phyloP scores from a whole-genome alignment of 2,797 vertebrate genomes.

The Lates japonicus region DNA sequence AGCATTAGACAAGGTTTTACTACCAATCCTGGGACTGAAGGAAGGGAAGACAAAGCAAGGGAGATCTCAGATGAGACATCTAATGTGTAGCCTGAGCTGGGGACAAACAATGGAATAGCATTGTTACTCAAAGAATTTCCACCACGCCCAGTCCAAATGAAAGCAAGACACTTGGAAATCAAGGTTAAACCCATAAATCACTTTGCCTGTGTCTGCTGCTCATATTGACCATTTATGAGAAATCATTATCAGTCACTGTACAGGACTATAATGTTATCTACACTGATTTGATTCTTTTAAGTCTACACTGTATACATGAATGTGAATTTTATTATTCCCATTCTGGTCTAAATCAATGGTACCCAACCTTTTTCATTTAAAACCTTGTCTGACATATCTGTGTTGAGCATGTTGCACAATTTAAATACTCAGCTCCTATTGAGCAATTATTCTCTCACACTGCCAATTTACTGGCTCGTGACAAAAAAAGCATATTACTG shows the following conservation, averaged over 20 bases:
- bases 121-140: conserved; percentile 1
- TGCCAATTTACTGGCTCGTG: not conserved
- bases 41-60: conserved; percentile 20
- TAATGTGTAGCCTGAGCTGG: conserved; percentile 16
- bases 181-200: not conserved
- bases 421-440: not conserved
- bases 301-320: no score
- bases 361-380: not conserved
- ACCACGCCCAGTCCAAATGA: conserved; percentile 30
- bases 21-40: conserved; percentile 37
- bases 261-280: no score
- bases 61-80: conserved; percentile 31
- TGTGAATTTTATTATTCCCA: not conserved
- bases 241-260: no score
- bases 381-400: not conserved
- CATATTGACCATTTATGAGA: no score
- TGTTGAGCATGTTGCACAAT: not conserved
- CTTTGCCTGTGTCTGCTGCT: conserved; percentile 3
- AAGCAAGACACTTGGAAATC: conserved; percentile 6
- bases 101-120: conserved; percentile 1
- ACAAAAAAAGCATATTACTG: not conserved
- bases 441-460: not conserved
- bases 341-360: not conserved
- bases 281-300: no score
- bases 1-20: conserved; percentile 43